Conservation (phyloP, 2,113 vertebrate genomes). For the Notothenia coriiceps region DNA sequence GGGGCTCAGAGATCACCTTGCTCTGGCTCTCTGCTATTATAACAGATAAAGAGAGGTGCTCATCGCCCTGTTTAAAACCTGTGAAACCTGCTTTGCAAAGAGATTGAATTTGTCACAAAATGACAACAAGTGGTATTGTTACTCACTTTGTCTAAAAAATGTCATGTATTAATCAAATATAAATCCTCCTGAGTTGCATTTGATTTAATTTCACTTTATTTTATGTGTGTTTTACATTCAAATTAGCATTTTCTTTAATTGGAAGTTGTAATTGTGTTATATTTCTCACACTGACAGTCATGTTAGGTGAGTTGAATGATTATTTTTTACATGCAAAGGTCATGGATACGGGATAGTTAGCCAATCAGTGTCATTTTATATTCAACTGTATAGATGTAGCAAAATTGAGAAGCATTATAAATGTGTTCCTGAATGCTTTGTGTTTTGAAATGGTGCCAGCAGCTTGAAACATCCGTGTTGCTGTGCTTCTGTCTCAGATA, state of each 20-base stretch:
- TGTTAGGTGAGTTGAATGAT: too few species aligned
- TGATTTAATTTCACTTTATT: too few species aligned
- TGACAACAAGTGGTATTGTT: not conserved
- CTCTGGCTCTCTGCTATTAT: constrained; percentile 64
- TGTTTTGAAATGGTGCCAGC: not conserved
- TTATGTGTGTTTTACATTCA: too few species aligned
- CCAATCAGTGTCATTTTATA: not conserved
- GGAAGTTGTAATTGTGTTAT: too few species aligned
- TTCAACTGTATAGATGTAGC: not conserved
- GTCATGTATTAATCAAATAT: too few species aligned
- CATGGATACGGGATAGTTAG: not conserved
- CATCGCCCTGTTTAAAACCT: constrained; percentile 45
- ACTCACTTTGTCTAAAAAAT: too few species aligned
- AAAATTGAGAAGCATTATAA: not conserved
- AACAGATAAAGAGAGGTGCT: constrained; percentile 59
- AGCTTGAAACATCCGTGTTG: not conserved
- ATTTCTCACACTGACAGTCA: too few species aligned
- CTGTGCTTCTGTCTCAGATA: constrained; percentile 14
- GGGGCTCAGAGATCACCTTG: constrained; percentile 84
- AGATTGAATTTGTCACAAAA: not conserved
- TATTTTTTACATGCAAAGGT: not conserved
- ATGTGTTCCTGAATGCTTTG: not conserved
- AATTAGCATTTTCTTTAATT: too few species aligned
- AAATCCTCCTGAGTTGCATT: too few species aligned
- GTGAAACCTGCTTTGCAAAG: constrained; percentile 18